Conservation (phyloP, 1,140 invertebrate genomes). For the Drosophila setifemur region DNA sequence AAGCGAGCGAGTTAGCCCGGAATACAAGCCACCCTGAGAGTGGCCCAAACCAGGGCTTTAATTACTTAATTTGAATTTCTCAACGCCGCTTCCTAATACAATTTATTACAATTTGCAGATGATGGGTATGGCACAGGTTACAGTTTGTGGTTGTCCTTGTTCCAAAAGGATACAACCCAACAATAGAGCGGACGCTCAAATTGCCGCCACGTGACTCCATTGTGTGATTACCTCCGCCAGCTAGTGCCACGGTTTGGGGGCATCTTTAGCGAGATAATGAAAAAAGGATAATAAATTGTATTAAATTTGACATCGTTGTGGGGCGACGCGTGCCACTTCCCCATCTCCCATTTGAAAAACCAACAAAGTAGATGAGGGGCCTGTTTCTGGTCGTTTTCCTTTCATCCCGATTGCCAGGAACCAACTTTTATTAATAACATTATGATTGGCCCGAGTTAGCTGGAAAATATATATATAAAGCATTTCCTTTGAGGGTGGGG, state of each 20-base stretch:
- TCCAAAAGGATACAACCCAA: conserved; percentile 28
- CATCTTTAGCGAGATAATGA: conserved; percentile 69
- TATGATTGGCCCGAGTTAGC: conserved; percentile 54
- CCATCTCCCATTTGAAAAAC: not conserved
- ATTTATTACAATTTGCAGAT: conserved; percentile 71
- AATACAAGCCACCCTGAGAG: conserved; percentile 1
- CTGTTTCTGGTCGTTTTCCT: conserved; percentile 50
- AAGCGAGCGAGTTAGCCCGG: conserved; percentile 8
- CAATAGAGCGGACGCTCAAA: conserved; percentile 68
- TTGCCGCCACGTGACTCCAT: conserved; percentile 79
- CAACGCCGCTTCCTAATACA: conserved; percentile 55
- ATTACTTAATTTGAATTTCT: conserved; percentile 81
- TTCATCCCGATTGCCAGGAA: conserved; percentile 69
- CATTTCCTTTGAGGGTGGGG: not conserved
- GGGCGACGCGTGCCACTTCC: conserved; percentile 37
- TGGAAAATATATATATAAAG: not conserved
- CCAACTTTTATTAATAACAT: conserved; percentile 77
- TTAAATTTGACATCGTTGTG: conserved; percentile 75
- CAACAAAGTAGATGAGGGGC: not conserved
- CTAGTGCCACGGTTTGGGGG: conserved; percentile 37
- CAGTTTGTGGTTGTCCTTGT: conserved; percentile 60
- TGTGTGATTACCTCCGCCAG: conserved; percentile 55
- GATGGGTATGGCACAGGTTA: conserved; percentile 16
- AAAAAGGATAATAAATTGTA: conserved; percentile 82
- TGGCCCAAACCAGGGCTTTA: conserved; percentile 34